phyloP scores from a whole-genome alignment of 1,140 invertebrate species.

The Calephelis nemesis region DNA sequence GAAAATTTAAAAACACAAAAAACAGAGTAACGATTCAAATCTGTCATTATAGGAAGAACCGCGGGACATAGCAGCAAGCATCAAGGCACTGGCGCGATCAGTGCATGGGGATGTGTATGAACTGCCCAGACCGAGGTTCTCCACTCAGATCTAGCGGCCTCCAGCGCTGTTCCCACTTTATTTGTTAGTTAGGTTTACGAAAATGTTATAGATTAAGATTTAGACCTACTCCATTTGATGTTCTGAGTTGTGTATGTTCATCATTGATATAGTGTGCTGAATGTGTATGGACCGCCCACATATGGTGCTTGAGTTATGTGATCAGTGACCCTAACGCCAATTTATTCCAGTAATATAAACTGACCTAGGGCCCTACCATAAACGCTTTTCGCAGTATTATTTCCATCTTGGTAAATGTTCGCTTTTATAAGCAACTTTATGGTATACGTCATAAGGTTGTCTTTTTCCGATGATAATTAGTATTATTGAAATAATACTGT shows the following conservation, averaged over 20 bases:
- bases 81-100: constrained; percentile 91
- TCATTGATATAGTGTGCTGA: constrained; percentile 43
- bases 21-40: neutral
- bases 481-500: too few species aligned
- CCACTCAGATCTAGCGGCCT: constrained; percentile 85
- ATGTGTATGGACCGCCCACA: constrained; percentile 37
- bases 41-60: constrained; percentile 55
- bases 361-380: neutral
- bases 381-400: too few species aligned
- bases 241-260: constrained; percentile 18
- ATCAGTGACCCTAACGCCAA: constrained; percentile 61
- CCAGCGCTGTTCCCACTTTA: constrained; percentile 11
- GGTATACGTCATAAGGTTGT: too few species aligned
- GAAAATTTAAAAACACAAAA: too few species aligned
- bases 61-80: constrained; percentile 90
- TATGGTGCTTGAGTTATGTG: constrained; percentile 62
- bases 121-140: constrained; percentile 88
- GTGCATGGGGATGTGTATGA: constrained; percentile 93
- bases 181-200: constrained; percentile 16
- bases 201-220: constrained; percentile 6
- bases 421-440: too few species aligned
- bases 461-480: too few species aligned
- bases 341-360: constrained; percentile 25
- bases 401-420: too few species aligned
- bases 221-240: constrained; percentile 12